Conservation (phyloP, 1,140 invertebrate species). For the Argopecten irradians region DNA sequence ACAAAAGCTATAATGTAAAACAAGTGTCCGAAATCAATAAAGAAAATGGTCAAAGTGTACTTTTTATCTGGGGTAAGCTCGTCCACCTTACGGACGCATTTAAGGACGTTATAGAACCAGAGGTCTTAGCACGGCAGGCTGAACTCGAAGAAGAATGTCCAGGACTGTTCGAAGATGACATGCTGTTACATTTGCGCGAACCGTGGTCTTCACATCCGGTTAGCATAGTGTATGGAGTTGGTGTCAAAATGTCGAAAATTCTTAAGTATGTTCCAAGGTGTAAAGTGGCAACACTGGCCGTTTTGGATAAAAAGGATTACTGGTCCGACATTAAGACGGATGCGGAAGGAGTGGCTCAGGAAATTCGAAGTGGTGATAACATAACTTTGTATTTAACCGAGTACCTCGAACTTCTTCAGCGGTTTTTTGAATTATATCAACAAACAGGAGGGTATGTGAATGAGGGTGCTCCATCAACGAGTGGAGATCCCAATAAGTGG, state of each 20-base stretch:
- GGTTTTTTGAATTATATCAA: conserved; percentile 28
- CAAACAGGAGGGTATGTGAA: not conserved
- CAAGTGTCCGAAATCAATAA: conserved; percentile 12
- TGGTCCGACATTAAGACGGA: not conserved
- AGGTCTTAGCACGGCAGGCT: not conserved
- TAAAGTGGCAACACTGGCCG: not conserved
- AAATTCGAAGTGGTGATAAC: not conserved
- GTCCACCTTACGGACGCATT: conserved; percentile 28
- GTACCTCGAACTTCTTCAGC: conserved; percentile 24
- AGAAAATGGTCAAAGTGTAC: not conserved
- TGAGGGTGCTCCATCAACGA: not conserved
- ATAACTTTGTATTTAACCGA: not conserved
- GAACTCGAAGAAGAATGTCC: conserved; percentile 11
- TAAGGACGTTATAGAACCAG: conserved; percentile 28
- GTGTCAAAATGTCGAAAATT: conserved; percentile 29
- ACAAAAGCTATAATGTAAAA: not conserved
- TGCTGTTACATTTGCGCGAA: not conserved
- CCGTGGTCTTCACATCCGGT: not conserved
- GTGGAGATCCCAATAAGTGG: conserved; percentile 31
- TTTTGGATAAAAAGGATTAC: not conserved
- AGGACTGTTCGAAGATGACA: conserved; percentile 26
- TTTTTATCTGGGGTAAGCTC: conserved; percentile 25
- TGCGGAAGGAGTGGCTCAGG: not conserved
- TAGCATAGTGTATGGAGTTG: not conserved
- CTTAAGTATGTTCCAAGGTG: conserved; percentile 13